Evolutionary conservation across 2,113 vertebrate species (phyloP).

Genomic region (Emberiza fucata): DNA sequence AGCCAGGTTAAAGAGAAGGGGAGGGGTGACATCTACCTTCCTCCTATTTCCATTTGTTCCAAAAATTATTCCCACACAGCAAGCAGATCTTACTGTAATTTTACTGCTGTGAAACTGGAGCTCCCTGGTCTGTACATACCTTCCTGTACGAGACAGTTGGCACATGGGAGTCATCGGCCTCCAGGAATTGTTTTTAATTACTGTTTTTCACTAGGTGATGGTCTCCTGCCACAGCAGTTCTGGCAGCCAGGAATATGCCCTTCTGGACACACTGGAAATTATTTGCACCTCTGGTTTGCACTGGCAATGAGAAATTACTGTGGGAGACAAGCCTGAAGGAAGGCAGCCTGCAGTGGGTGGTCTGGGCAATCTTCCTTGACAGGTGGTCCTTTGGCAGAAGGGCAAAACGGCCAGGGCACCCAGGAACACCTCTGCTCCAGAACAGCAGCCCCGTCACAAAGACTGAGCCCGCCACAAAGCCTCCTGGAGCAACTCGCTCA

Average conservation of each 20-base stretch:
- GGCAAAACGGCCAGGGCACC: not conserved
- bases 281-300: not conserved
- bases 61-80: not conserved
- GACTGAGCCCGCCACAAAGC: not conserved
- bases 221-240: not conserved
- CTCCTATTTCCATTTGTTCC: not conserved
- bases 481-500: not conserved
- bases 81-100: not conserved
- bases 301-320: not conserved
- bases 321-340: not conserved
- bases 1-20: not conserved
- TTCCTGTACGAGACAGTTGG: not conserved
- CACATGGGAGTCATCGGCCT: not conserved
- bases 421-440: not conserved
- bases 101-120: fast-evolving
- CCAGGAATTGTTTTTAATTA: not conserved
- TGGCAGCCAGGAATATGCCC: not conserved
- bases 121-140: not conserved
- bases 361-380: not conserved
- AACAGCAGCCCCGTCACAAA: not conserved
- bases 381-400: not conserved
- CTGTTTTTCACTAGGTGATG: not conserved
- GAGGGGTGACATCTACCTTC: not conserved
- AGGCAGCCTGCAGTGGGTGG: not conserved
- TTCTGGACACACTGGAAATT: not conserved